phyloP scores from a whole-genome alignment of 2,113 vertebrate species.

The cattle (Bos taurus) region ARS-UCD2.0 NC_037333.1:105411001-105411500 shows the following conservation, averaged over 20 bases:
- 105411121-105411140: neutral
- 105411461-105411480: neutral
- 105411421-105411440: neutral
- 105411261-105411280: neutral
- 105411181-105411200: neutral
- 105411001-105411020: neutral
- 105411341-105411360: neutral
- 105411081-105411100: neutral
- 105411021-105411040: neutral
- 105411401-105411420: neutral
- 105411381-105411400: neutral
- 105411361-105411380: neutral
- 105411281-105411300: neutral
- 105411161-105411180: neutral
- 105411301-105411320: neutral
- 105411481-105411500: neutral
- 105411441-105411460: neutral
- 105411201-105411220: neutral
- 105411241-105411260: neutral
- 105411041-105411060: neutral
- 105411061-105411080: neutral
- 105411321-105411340: neutral
- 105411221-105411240: neutral
- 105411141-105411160: neutral
- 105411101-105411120: neutral